phyloP scores from a whole-genome alignment of 2,797 vertebrate genomes.

The Hydrophis major region DNA sequence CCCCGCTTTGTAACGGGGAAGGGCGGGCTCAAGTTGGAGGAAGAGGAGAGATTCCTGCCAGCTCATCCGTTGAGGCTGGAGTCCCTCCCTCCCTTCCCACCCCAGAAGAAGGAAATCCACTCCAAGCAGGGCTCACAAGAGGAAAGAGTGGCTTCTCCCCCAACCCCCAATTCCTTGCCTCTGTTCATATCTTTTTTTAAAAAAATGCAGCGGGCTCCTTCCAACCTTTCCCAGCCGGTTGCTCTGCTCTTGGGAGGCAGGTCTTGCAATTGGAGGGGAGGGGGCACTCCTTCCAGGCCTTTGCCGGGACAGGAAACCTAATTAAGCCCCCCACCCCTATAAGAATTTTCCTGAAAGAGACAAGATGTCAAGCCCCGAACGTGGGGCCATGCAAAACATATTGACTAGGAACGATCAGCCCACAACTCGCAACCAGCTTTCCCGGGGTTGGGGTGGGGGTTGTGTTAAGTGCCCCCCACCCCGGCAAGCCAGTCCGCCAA shows the following conservation, averaged over 20 bases:
- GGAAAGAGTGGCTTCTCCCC: conserved; percentile 53
- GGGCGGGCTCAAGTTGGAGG: background rate
- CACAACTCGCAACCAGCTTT: background rate
- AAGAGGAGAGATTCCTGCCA: background rate
- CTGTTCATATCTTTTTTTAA: conserved; percentile 22
- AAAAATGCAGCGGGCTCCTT: conserved; percentile 41
- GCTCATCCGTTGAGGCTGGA: accelerated
- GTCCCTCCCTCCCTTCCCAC: conserved; percentile 28
- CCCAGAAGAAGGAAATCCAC: conserved; percentile 13
- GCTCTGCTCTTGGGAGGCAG: accelerated
- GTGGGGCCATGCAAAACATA: background rate
- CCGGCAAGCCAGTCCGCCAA: background rate
- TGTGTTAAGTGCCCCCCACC: background rate
- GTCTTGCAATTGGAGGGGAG: background rate
- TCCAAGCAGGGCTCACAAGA: background rate
- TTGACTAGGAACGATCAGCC: background rate
- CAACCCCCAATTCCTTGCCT: conserved; percentile 63
- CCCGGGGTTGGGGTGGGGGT: background rate
- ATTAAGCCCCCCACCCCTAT: no score
- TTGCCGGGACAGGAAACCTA: background rate
- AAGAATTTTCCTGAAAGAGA: background rate
- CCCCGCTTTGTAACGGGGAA: accelerated
- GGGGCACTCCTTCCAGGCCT: background rate
- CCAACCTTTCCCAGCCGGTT: background rate
- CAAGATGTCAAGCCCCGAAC: background rate